Evolutionary conservation across 1,140 invertebrate species (phyloP), one percentile per base, ranked within the genome.

Genomic region (Pinna nobilis): DNA sequence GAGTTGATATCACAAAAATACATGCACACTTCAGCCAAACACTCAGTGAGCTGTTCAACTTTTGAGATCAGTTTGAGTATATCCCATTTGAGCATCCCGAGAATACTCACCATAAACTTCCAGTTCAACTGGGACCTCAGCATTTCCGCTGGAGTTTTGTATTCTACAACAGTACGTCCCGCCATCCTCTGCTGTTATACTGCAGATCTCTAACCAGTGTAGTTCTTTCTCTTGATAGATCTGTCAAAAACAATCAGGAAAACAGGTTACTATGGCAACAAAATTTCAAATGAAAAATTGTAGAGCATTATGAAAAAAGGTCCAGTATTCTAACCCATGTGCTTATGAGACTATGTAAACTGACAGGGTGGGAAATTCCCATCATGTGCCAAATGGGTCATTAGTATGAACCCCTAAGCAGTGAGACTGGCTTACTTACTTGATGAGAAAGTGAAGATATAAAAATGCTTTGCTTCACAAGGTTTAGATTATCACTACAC

Each of bases 161-260:
- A 97, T 96, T 57, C 93, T 95, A 87, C 96, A 98, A 1, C 95
- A 96, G 87, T 98, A 98, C 88, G 96, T 95, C 65, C 97, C 97
- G 87, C 97, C 95, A 88, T 98, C 96, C 25, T 96, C 95, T 18
- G 94, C 94, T 55, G 94, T 95, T 53, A 98, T 96, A 81, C 94
- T 92, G 85, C 94, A 94, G 77, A 99, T 97, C 55, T 88, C 84
- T 57, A 88, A 74, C 55, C 77, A 80, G 51, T 85, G 76, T 44
- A 84, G 78, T 20, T 82, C 85, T 44, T 79, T 81, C 6, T 80
- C 63, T 44, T 76, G 74, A 33, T 82, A 83, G 30, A 85, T 80
- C 84, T 87, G 70, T 28, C 74, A 74, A 64, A 35, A 59, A 59
- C n/a, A n/a, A n/a, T n/a, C n/a, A n/a, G n/a, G n/a, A n/a, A n/a